These are phyloP conservation scores for Rhogogaster chlorosoma DNA, from an alignment of 2,888 invertebrate species.

Conservation along the genomic window DNA sequence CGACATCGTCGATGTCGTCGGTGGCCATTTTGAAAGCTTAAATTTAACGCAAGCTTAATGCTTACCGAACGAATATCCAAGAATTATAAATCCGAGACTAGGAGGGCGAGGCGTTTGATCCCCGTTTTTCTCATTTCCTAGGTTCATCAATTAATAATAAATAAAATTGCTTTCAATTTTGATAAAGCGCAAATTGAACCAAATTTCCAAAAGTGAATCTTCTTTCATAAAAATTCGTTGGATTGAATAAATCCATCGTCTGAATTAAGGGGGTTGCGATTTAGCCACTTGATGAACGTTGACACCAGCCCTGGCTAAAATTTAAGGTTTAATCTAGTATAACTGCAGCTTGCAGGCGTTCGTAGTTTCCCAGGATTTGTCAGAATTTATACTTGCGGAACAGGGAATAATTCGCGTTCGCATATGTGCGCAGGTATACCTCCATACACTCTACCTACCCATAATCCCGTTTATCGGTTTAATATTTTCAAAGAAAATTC, in stretches of 20 bases:
- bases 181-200: too few relatives aligned
- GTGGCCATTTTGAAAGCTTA: not conserved
- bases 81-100: not conserved
- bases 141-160: too few relatives aligned
- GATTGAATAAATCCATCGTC: not conserved
- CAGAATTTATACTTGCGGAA: slow-evolving; percentile 15
- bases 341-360: slow-evolving; percentile 3
- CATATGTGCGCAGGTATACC: not conserved
- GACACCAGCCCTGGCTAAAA: not conserved
- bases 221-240: too few relatives aligned
- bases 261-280: not conserved
- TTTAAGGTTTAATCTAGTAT: slow-evolving; percentile 35
- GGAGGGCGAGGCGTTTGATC: not conserved
- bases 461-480: not conserved
- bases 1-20: not conserved
- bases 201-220: too few relatives aligned
- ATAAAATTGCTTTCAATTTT: not conserved
- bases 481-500: not conserved
- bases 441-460: not conserved
- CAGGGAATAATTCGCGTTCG: not conserved
- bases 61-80: not conserved
- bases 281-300: not conserved
- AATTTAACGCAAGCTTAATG: not conserved
- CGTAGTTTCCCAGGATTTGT: slow-evolving; percentile 4
- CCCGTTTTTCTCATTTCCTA: not conserved